phyloP scores from a whole-genome alignment of 1,140 invertebrate species.

The Tribolium castaneum region DNA sequence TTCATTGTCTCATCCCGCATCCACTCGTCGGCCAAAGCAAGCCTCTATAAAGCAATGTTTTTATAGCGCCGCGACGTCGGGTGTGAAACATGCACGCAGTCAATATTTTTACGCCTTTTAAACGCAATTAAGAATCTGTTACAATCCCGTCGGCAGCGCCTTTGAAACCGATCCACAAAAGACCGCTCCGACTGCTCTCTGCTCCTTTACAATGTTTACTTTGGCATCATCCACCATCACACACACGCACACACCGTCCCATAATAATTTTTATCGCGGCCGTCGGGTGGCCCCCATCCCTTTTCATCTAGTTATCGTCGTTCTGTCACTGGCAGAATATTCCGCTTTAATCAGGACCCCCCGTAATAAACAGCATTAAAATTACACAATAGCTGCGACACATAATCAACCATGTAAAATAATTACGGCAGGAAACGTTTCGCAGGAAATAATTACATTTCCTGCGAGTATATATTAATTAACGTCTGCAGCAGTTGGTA shows the following conservation, averaged over 20 bases:
- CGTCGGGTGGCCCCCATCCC: conserved; percentile 5
- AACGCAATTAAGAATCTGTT: conserved; percentile 33
- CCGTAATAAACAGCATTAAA: conserved; percentile 57
- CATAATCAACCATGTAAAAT: conserved; percentile 61
- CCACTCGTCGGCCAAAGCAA: neutral
- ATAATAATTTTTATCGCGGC: conserved; percentile 16
- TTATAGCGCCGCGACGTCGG: conserved; percentile 7
- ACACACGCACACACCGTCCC: neutral
- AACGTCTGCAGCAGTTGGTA: conserved; percentile 63
- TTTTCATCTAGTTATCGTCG: neutral
- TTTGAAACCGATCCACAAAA: conserved; percentile 44
- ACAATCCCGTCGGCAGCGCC: conserved; percentile 4
- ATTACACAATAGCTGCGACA: conserved; percentile 53
- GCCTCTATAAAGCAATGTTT: neutral
- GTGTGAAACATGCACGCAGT: conserved; percentile 7
- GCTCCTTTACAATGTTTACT: neutral
- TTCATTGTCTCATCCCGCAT: neutral
- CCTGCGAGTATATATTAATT: conserved; percentile 63
- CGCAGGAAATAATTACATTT: conserved; percentile 62
- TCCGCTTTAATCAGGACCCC: conserved; percentile 17
- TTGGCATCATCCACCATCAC: conserved; percentile 2
- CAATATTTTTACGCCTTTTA: conserved; percentile 43
- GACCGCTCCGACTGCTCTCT: conserved; percentile 5
- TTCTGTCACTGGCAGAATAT: conserved; percentile 41
- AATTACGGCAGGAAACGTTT: conserved; percentile 59